Percentiles rank a stretch among this genome's conserved stretches.
Conservation (phyloP, 2,797 vertebrate species). For the Parauchenoglanis ngamensis region DNA sequence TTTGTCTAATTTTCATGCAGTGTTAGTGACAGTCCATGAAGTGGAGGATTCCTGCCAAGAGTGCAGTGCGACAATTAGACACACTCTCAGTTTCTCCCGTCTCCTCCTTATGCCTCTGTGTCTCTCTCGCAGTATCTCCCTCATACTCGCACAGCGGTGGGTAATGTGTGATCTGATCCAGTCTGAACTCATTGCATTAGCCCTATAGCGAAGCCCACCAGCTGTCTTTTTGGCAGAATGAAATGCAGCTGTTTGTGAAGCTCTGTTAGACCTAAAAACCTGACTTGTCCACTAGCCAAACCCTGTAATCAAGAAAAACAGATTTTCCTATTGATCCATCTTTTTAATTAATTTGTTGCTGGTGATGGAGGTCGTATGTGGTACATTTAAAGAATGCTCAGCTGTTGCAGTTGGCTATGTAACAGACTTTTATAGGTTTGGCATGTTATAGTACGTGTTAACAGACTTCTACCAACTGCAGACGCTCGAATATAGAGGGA, state of each 20-base stretch:
- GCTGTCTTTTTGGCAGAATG: slow-evolving; percentile 49
- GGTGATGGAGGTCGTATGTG: slow-evolving; percentile 24
- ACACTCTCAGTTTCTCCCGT: background rate
- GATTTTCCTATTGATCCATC: slow-evolving; percentile 28
- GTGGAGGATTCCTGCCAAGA: slow-evolving; percentile 35
- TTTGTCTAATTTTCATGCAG: slow-evolving; percentile 14
- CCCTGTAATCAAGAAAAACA: slow-evolving; percentile 12
- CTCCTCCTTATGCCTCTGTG: background rate
- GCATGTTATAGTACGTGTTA: slow-evolving; percentile 16
- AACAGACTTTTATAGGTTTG: slow-evolving; percentile 63
- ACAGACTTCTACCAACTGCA: slow-evolving; percentile 32
- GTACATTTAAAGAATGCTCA: slow-evolving; percentile 60
- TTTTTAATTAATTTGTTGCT: slow-evolving; percentile 16
- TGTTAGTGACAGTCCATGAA: slow-evolving; percentile 32
- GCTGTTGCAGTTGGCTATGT: slow-evolving; percentile 59
- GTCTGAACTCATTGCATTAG: slow-evolving; percentile 48
- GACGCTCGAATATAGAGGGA: slow-evolving; percentile 15
- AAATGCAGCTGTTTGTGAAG: slow-evolving; percentile 53
- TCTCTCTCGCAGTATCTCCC: background rate
- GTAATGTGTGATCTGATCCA: slow-evolving; percentile 43
- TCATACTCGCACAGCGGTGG: slow-evolving; percentile 30
- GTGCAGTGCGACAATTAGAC: slow-evolving; percentile 45
- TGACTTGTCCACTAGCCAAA: slow-evolving; percentile 19
- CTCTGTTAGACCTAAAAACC: slow-evolving; percentile 22
- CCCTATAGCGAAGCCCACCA: slow-evolving; percentile 47